Evolutionary conservation across 2,888 invertebrate species (phyloP).

Genomic region (Drosophila kanekoi): DNA sequence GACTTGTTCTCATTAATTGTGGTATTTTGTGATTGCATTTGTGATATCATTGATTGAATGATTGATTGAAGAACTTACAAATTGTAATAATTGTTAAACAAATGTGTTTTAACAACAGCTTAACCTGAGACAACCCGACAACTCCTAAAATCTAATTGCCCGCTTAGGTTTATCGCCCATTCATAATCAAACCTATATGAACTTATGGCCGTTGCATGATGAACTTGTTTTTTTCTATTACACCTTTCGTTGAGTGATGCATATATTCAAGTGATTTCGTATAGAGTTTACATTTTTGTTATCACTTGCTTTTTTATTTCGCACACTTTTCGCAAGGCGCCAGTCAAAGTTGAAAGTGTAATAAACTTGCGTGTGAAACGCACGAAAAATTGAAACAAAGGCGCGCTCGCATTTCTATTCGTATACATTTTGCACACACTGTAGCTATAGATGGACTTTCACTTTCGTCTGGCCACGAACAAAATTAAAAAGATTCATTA

Average conservation of each 20-base stretch:
- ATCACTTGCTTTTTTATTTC: conserved; percentile 38
- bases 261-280: conserved; percentile 17
- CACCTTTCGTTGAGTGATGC: conserved; percentile 45
- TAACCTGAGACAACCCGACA: conserved; percentile 2
- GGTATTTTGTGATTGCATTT: too few species aligned
- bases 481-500: conserved; percentile 63
- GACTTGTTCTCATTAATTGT: too few species aligned
- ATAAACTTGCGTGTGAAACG: conserved; percentile 74
- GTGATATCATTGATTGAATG: too few species aligned
- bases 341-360: conserved; percentile 72
- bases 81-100: too few species aligned
- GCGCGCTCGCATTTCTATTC: conserved; percentile 51
- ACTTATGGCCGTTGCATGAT: conserved; percentile 5
- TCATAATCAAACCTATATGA: conserved; percentile 1
- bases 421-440: conserved; percentile 42
- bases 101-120: too few species aligned
- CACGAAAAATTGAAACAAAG: conserved; percentile 59
- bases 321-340: conserved; percentile 32
- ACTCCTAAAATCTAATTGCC: neutral
- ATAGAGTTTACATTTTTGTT: conserved; percentile 35
- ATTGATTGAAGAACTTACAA: too few species aligned
- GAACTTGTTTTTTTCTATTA: conserved; percentile 22
- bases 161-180: neutral
- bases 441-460: conserved; percentile 49
- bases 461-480: conserved; percentile 53